Evolutionary conservation across 2,797 vertebrate genomes (phyloP).

Genomic region (Aphelocoma californica): DNA sequence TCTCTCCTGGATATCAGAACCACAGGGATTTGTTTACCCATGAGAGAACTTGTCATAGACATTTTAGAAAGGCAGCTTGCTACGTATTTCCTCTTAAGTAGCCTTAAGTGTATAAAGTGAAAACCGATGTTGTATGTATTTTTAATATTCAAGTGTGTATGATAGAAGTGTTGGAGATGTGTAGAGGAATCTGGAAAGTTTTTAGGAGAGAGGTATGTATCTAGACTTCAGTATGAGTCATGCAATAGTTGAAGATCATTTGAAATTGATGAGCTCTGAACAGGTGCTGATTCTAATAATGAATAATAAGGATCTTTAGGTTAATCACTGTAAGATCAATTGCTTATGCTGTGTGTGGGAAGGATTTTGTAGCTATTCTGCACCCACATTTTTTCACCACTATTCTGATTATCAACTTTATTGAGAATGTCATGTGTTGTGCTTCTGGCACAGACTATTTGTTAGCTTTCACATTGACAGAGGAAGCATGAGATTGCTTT

Average conservation of each 20-base stretch:
- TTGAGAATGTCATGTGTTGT: neutral
- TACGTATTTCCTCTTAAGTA: neutral
- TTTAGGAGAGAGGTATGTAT: neutral
- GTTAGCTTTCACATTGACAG: neutral
- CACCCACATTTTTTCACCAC: neutral
- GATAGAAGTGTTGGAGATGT: neutral
- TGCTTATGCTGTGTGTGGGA: neutral
- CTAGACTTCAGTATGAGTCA: neutral
- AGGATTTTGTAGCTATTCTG: neutral
- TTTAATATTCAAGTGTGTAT: neutral
- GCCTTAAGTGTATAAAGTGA: neutral
- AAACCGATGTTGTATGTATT: neutral
- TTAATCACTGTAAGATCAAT: neutral
- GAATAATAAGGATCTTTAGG: neutral
- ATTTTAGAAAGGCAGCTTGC: neutral
- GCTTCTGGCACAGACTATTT: neutral
- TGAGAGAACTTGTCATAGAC: neutral
- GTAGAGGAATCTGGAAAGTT: neutral
- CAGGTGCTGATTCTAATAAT: neutral
- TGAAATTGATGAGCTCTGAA: neutral
- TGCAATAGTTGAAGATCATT: neutral
- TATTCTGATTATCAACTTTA: neutral
- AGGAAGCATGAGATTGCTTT: neutral
- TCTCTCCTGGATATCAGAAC: neutral
- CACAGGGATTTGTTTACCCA: neutral